phyloP scores from a whole-genome alignment of 2,888 invertebrate species.

The Ceriagrion tenellum region DNA sequence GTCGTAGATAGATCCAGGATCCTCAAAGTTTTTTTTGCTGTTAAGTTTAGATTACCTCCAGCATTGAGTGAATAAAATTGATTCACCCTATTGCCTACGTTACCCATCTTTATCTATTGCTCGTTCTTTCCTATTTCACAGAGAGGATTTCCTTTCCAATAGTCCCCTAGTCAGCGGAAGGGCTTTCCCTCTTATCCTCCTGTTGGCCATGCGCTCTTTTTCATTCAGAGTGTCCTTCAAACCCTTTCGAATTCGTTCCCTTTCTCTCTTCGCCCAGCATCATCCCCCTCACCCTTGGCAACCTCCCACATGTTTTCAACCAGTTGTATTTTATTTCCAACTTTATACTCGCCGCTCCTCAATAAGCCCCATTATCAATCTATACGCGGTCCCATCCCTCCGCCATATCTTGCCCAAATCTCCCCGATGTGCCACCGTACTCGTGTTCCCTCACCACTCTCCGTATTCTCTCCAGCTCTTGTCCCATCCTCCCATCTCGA shows the following conservation, averaged over 20 bases:
- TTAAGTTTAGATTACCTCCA: too few species aligned
- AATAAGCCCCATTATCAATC: slow-evolving; percentile 62
- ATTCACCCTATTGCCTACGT: too few species aligned
- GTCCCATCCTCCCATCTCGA: neutral
- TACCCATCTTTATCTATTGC: too few species aligned
- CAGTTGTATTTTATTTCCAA: slow-evolving; percentile 53
- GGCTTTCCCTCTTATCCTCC: neutral
- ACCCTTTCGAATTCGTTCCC: neutral
- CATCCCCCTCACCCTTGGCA: neutral
- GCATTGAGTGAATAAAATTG: too few species aligned
- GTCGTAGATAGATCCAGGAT: too few species aligned
- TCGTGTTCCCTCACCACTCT: neutral
- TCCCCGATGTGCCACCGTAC: neutral
- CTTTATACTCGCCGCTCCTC: slow-evolving; percentile 57
- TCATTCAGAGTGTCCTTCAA: neutral
- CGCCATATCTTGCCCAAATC: neutral
- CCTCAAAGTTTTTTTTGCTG: too few species aligned
- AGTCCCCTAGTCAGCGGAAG: too few species aligned
- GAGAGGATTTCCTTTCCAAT: neutral
- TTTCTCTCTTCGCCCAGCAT: neutral
- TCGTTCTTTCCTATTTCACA: neutral
- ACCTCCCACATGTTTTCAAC: slow-evolving; percentile 29
- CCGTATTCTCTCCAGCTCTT: neutral
- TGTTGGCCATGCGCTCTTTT: neutral
- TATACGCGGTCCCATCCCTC: neutral